Evolutionary conservation across 2,888 invertebrate genomes (phyloP).

Genomic region (Agrilus cyanescens): DNA sequence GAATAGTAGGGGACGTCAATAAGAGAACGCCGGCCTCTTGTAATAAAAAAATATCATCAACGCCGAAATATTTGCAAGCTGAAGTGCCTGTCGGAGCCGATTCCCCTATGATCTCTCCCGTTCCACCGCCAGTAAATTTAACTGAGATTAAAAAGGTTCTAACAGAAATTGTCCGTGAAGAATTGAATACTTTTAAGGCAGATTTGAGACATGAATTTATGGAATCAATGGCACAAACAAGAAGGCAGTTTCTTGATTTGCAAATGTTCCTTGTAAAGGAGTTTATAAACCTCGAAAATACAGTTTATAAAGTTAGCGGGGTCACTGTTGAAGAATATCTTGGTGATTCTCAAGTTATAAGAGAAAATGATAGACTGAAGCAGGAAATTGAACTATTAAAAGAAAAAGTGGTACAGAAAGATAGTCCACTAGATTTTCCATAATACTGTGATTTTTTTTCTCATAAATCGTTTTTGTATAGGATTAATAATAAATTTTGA

Average conservation of each 20-base stretch:
- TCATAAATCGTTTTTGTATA: too few species aligned
- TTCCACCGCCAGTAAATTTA: neutral
- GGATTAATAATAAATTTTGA: too few species aligned
- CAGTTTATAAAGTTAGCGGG: slow-evolving; percentile 15
- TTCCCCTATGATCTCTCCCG: neutral
- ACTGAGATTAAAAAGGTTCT: slow-evolving; percentile 5
- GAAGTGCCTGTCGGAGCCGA: neutral
- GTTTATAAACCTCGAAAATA: slow-evolving; percentile 26
- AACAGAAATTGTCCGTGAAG: slow-evolving; percentile 16
- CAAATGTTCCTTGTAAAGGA: slow-evolving; percentile 29
- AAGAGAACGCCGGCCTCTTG: slow-evolving; percentile 2
- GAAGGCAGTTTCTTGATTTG: slow-evolving; percentile 24
- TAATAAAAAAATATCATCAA: slow-evolving; percentile 6
- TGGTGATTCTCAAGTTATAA: slow-evolving; percentile 9
- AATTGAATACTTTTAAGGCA: slow-evolving; percentile 19
- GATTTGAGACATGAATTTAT: slow-evolving; percentile 22
- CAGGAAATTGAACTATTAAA: slow-evolving; percentile 8
- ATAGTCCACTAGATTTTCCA: neutral
- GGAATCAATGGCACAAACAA: slow-evolving; percentile 20
- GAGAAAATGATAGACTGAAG: slow-evolving; percentile 6
- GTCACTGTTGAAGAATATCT: slow-evolving; percentile 6
- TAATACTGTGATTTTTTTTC: too few species aligned
- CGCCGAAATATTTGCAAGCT: slow-evolving; percentile 8
- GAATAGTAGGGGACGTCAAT: neutral
- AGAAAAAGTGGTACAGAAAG: slow-evolving; percentile 7